phyloP scores from a whole-genome alignment of 2,888 invertebrate species.

The Mystacides longicornis region DNA sequence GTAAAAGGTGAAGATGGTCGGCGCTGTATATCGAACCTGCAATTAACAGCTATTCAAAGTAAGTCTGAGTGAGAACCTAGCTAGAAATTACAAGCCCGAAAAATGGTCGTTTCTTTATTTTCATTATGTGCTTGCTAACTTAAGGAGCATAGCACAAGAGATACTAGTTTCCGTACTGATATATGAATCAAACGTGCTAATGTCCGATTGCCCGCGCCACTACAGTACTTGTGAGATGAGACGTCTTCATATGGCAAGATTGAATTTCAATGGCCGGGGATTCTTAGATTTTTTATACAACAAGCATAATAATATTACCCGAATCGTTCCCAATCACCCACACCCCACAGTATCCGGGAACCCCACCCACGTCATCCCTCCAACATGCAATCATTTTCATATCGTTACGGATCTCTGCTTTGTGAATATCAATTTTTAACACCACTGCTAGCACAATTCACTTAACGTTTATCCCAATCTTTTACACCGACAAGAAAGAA shows the following conservation, averaged over 20 bases:
- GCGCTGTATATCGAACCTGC: too few relatives aligned
- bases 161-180: too few relatives aligned
- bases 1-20: too few relatives aligned
- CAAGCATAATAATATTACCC: slow-evolving; percentile 18
- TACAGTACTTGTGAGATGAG: too few relatives aligned
- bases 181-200: too few relatives aligned
- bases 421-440: slow-evolving; percentile 24
- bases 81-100: too few relatives aligned
- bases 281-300: not conserved
- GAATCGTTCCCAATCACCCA: slow-evolving; percentile 18
- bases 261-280: slow-evolving; percentile 24
- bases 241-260: slow-evolving; percentile 15
- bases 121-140: too few relatives aligned
- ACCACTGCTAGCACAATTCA: not conserved
- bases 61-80: too few relatives aligned
- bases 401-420: slow-evolving; percentile 22
- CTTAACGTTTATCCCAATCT: not conserved
- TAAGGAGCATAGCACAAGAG: too few relatives aligned
- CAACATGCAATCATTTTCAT: slow-evolving; percentile 8
- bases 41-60: too few relatives aligned
- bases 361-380: not conserved
- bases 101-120: too few relatives aligned
- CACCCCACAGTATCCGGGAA: not conserved
- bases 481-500: not conserved
- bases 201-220: too few relatives aligned